Percentiles rank a stretch among this genome's conserved stretches.
Conservation (phyloP, 2,888 invertebrate species). For the Thymelicus sylvestris region DNA sequence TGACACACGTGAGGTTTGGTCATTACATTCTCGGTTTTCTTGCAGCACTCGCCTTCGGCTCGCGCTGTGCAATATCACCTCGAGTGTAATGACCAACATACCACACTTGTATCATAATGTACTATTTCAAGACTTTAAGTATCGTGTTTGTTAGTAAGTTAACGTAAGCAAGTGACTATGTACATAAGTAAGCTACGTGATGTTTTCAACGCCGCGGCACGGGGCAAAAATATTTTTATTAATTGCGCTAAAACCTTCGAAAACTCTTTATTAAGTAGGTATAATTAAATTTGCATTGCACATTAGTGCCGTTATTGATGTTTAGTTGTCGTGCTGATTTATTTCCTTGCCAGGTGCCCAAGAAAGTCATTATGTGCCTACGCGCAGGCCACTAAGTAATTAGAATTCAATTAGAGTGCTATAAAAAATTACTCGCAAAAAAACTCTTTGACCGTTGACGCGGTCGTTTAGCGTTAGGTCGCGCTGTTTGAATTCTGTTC, state of each 20-base stretch:
- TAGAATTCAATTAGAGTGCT: conserved; percentile 41
- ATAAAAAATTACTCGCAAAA: conserved; percentile 26
- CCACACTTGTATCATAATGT: no score
- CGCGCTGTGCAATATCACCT: no score
- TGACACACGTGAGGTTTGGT: no score
- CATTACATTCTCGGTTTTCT: no score
- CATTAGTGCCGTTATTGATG: conserved; percentile 44
- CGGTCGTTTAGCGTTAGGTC: conserved; percentile 27
- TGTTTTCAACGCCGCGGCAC: not conserved
- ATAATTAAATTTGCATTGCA: conserved; percentile 47
- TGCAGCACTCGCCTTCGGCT: no score
- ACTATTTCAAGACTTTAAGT: not conserved
- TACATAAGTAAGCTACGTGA: not conserved
- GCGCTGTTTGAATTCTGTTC: conserved; percentile 25
- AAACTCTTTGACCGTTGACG: conserved; percentile 34
- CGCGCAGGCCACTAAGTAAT: conserved; percentile 37
- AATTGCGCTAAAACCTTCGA: conserved; percentile 9
- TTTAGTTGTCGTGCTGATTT: conserved; percentile 42
- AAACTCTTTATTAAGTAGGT: conserved; percentile 29
- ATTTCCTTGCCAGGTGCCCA: conserved; percentile 40
- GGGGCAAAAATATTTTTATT: conserved; percentile 6
- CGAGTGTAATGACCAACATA: no score
- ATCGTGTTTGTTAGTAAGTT: not conserved
- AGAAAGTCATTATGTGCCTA: conserved; percentile 39
- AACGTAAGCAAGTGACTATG: not conserved